Conservation (phyloP, 1,140 invertebrate genomes). For the Druon quercuslanigerum region DNA sequence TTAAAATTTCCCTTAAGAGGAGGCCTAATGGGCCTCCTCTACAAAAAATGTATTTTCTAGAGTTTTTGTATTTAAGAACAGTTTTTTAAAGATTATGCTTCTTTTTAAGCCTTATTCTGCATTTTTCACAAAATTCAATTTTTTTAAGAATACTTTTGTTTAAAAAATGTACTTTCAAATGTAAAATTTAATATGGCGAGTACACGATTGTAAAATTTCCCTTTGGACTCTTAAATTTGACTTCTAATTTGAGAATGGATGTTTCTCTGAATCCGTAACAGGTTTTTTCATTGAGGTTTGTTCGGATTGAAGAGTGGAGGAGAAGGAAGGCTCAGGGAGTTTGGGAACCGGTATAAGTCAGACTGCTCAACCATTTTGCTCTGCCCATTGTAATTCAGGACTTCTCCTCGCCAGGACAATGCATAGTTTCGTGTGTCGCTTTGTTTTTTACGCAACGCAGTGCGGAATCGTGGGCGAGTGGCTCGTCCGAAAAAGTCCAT, state of each 20-base stretch:
- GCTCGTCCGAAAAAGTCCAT: constrained; percentile 50
- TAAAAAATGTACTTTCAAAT: too few species aligned
- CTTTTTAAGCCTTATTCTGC: too few species aligned
- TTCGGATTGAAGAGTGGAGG: constrained; percentile 3
- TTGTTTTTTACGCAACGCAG: constrained; percentile 40
- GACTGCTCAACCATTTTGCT: constrained; percentile 44
- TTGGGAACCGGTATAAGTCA: constrained; percentile 54
- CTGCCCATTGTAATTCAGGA: constrained; percentile 58
- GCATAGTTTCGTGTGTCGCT: constrained; percentile 56
- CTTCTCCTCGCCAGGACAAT: constrained; percentile 55
- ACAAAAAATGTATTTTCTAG: too few species aligned
- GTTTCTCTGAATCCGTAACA: constrained; percentile 44
- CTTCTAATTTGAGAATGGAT: background rate
- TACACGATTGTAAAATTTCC: too few species aligned
- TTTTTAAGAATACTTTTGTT: too few species aligned
- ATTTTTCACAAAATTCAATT: too few species aligned
- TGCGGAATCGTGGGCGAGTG: constrained; percentile 54
- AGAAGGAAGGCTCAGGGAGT: constrained; percentile 44
- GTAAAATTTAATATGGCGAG: too few species aligned
- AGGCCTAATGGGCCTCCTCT: too few species aligned
- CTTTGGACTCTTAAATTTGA: too few species aligned
- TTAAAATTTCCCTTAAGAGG: too few species aligned
- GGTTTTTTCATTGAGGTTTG: constrained; percentile 35
- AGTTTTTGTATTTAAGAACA: too few species aligned
- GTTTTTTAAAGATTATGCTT: too few species aligned